phyloP scores from a whole-genome alignment of 2,888 invertebrate genomes.

The Nemotelus pantherinus region DNA sequence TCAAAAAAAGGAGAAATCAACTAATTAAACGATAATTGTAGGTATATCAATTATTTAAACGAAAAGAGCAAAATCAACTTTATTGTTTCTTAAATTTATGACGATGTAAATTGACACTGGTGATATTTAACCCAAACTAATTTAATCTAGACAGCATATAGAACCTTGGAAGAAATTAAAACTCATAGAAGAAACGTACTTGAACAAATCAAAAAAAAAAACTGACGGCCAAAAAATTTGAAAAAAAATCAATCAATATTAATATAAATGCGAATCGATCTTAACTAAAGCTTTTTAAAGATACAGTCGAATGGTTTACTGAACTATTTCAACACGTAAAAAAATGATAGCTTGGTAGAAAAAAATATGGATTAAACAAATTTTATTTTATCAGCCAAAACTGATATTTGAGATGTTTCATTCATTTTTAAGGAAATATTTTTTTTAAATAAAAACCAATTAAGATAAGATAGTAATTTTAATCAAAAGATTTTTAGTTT shows the following conservation, averaged over 20 bases:
- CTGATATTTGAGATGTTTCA: too few relatives aligned
- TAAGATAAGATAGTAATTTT: too few relatives aligned
- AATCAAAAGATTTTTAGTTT: too few relatives aligned
- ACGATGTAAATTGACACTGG: conserved; percentile 34
- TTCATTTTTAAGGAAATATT: too few relatives aligned
- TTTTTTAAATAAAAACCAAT: too few relatives aligned
- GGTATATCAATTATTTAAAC: background rate
- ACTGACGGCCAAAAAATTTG: background rate
- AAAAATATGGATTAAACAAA: too few relatives aligned
- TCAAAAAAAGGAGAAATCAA: too few relatives aligned
- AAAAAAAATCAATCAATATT: background rate
- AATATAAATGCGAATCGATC: background rate
- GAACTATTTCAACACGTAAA: too few relatives aligned
- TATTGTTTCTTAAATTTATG: conserved; percentile 9
- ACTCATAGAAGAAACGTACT: background rate
- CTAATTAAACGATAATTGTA: too few relatives aligned
- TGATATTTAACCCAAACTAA: conserved; percentile 16
- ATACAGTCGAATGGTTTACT: background rate
- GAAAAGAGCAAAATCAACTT: conserved; percentile 15
- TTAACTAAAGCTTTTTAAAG: background rate
- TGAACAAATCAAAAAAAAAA: background rate
- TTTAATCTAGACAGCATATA: background rate
- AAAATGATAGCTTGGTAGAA: too few relatives aligned
- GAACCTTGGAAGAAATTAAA: background rate
- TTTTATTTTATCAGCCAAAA: too few relatives aligned